Base-by-base conservation (phyloP, 2,888 invertebrate genomes). In the Megaustenia siamemsis region DNA sequence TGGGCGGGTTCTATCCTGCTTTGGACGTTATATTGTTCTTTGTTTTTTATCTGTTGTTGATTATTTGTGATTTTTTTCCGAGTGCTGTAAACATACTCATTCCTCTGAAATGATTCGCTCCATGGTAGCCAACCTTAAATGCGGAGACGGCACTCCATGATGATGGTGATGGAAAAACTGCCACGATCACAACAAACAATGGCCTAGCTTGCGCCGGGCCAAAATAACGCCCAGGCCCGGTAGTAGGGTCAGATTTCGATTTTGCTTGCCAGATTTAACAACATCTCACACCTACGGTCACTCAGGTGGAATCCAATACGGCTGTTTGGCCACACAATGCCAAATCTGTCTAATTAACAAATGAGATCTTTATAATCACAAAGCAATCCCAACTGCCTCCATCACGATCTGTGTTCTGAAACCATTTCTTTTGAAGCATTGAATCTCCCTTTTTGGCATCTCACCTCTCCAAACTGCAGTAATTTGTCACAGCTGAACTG, bases 301-400 rank as follows among this genome's bases (percentile, higher is more conserved):
- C 28, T 10, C 21, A 35, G 3, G 49, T 32, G 53, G 45, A 38
- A 66, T 18, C 45, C 18, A 45, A 78, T 63, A 66, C 10, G 68
- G 10, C 53, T 53, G 32, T 45, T 24, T 10, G 49, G 5, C 56
- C 12, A 18, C 15, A 38, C 56, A 82, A 82, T 60, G 18, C 28
- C 71, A 18, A 60, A 12, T 28, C 69, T 73, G 82, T 73, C 73
- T 82, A 82, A 82, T 82, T 82, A 82, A 71, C 40, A 71, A 82
- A 82, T 82, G 82, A 82, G 24, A 38, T 81, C 35, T 60, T 60
- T 73, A 60, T 82, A 82, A 82, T 71, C 43, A 28, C 73, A 28
- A 49, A 63, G 53, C 40, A 28, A 78, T 45, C 43, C 18, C 40
- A 28, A 60, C 8, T 32, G n/a, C 45, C 45, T 78, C 66, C 28